Evolutionary conservation across 2,888 invertebrate genomes (phyloP).

Genomic region (Achlya flavicornis): DNA sequence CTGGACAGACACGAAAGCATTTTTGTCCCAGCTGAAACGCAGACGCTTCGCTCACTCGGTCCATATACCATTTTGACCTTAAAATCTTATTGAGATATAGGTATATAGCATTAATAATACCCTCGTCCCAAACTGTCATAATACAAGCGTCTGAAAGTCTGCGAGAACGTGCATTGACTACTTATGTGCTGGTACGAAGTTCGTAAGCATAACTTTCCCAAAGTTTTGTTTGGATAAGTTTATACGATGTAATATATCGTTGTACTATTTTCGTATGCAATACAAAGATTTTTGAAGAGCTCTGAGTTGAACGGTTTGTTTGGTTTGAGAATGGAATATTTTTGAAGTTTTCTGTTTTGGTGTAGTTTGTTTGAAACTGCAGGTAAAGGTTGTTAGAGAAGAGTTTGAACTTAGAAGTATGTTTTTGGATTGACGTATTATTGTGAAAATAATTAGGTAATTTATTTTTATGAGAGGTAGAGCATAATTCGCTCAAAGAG

Average conservation of each 20-base stretch:
- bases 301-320: not conserved
- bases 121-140: not conserved
- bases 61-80: too few species aligned
- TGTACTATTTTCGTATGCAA: not conserved
- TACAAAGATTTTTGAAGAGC: not conserved
- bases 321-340: not conserved
- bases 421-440: too few species aligned
- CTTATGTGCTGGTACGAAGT: not conserved
- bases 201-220: not conserved
- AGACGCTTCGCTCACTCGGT: too few species aligned
- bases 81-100: too few species aligned
- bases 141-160: not conserved
- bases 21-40: too few species aligned
- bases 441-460: too few species aligned
- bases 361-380: not conserved
- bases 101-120: not conserved
- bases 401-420: not conserved
- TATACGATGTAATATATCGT: conserved; percentile 1
- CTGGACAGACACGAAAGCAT: too few species aligned
- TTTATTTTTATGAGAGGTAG: too few species aligned
- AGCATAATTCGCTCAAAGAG: too few species aligned
- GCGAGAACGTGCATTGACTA: not conserved
- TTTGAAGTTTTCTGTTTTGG: not conserved
- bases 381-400: not conserved
- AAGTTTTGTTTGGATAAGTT: not conserved